Evolutionary conservation across 2,113 vertebrate species (phyloP).

Genomic region (Lepus europaeus): DNA sequence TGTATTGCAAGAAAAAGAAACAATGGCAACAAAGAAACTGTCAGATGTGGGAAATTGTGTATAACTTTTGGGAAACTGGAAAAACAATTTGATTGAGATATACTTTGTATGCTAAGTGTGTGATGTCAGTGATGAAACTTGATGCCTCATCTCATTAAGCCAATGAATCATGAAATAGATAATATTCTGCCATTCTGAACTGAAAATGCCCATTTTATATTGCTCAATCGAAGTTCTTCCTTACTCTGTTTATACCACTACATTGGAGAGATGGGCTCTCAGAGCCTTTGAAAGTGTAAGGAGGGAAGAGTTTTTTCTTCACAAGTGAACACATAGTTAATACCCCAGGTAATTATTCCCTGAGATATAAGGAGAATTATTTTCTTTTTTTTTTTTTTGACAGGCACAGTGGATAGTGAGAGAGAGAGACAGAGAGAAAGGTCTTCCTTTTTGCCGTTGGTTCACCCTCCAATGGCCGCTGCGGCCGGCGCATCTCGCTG

Average conservation of each 20-base stretch:
- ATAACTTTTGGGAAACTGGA: conserved; percentile 31
- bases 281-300: conserved; percentile 24
- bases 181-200: background rate
- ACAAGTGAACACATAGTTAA: conserved; percentile 37
- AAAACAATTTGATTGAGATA: conserved; percentile 22
- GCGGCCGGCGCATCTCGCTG: too few relatives aligned
- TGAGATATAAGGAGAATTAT: conserved; percentile 33
- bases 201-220: conserved; percentile 12
- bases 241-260: background rate
- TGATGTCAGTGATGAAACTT: background rate
- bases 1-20: conserved; percentile 49
- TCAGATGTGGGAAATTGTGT: background rate
- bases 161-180: background rate
- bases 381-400: too few relatives aligned
- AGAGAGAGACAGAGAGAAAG: too few relatives aligned
- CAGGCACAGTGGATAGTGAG: too few relatives aligned
- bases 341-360: conserved; percentile 23
- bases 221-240: background rate
- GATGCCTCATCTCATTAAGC: background rate
- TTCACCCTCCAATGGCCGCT: too few relatives aligned
- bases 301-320: conserved; percentile 60
- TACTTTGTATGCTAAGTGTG: conserved; percentile 16
- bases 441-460: too few relatives aligned
- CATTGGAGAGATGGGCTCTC: background rate
- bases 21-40: background rate